Percentiles rank a stretch among this genome's conserved stretches.
Conservation (phyloP, 2,113 vertebrate genomes). For the Poeciliopsis retropinna region DNA sequence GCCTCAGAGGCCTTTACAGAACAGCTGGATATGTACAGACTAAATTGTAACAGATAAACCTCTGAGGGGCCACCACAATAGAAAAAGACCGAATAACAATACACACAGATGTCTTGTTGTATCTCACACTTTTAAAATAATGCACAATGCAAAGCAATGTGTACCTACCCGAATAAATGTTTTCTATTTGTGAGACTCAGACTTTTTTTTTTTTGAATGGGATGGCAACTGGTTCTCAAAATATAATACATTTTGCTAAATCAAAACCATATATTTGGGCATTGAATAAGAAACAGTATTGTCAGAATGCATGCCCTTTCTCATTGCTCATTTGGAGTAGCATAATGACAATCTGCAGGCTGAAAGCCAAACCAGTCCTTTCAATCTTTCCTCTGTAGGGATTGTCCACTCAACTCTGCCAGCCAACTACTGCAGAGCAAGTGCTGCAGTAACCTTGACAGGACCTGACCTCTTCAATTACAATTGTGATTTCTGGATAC, state of each 20-base stretch:
- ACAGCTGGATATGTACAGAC: too few species aligned
- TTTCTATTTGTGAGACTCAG: neutral
- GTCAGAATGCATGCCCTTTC: constrained; percentile 20
- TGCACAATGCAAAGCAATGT: too few species aligned
- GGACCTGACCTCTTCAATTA: constrained; percentile 51
- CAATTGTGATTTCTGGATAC: constrained; percentile 53
- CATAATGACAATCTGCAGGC: constrained; percentile 68
- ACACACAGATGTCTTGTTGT: too few species aligned
- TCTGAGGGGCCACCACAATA: too few species aligned
- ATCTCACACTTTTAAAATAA: too few species aligned
- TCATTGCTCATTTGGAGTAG: constrained; percentile 41
- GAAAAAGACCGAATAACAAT: too few species aligned
- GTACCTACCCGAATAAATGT: neutral
- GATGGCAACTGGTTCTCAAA: neutral
- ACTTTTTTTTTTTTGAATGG: neutral
- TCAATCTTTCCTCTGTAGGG: constrained; percentile 64
- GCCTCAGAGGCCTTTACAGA: too few species aligned
- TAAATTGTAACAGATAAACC: too few species aligned
- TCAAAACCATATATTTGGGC: neutral
- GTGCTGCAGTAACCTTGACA: constrained; percentile 73
- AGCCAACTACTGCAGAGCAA: constrained; percentile 50
- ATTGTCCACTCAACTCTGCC: constrained; percentile 59
- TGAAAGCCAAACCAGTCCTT: constrained; percentile 68
- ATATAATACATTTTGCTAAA: neutral
- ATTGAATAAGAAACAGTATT: constrained; percentile 16